Base-by-base conservation (phyloP, 2,797 vertebrate species). In the Rhynchonycteris naso region DNA sequence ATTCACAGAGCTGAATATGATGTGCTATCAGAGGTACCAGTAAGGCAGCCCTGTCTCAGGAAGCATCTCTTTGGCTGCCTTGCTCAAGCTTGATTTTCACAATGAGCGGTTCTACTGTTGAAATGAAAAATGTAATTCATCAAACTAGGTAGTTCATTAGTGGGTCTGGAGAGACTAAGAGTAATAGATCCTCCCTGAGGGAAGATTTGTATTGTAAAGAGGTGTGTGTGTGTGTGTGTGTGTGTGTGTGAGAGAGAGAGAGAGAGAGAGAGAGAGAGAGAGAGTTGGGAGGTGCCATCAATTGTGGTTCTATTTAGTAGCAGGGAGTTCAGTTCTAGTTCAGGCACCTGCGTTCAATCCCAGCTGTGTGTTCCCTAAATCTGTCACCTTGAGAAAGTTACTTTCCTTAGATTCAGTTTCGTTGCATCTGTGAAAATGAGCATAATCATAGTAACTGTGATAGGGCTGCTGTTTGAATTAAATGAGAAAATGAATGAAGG, bases 1-100 rank as follows among this genome's bases (percentile, higher is more conserved):
- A 88, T 96, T 79, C 76, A 83, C 74, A 87, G 79, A 35, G 69
- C 92, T 86, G 72, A 93, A 85, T 92, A 16, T 65, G 74, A 63
- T 88, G 54, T 82, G 85, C 52, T 30, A 21, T 61, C 90, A 63
- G 72, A 85, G 26, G 43, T 33, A 68, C 33, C 35, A 15, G 72
- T 11, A 56, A 82, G 43, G 28, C 16, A 47, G n/a, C 43, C 63
- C 24, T 87, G 50, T 80, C 50, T 94, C 63, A 28, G 50, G 43
- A 71, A 95, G 54, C 65, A 38, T 79, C 90, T 88, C 7, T 91
- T 81, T 63, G 68, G 56, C 54, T 88, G 83, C 66, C 50, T 76
- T 91, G 52, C 33, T 66, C 69, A 61, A 79, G 59, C 72, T 65
- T 66, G 52, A 50, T 82, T 81, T 93, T 90, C 85, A 97, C 63